Evolutionary conservation across 2,113 vertebrate species (phyloP).

Genomic region (Proterorhinus semilunaris): DNA sequence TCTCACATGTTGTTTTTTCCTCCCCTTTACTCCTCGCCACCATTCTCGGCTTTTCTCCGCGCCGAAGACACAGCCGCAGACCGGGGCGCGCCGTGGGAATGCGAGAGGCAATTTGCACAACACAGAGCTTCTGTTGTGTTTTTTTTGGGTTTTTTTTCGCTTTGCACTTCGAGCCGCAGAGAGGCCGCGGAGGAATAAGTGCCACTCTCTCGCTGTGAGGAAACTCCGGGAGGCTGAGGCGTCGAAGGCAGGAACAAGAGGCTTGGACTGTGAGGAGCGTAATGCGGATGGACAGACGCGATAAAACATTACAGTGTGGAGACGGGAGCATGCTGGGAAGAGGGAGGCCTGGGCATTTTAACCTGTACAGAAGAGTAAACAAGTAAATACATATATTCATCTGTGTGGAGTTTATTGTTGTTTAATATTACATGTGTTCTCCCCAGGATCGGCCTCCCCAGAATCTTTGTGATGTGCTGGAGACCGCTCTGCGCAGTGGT

Average conservation of each 20-base stretch:
- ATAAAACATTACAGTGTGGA: too few species aligned
- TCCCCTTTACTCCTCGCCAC: slow-evolving; percentile 21
- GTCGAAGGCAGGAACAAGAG: slow-evolving; percentile 33
- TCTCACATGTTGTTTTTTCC: slow-evolving; percentile 37
- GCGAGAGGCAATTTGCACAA: slow-evolving; percentile 65
- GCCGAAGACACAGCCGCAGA: slow-evolving; percentile 25
- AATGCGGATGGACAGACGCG: not conserved
- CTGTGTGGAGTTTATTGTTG: too few species aligned
- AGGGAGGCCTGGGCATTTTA: too few species aligned
- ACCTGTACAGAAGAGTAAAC: too few species aligned
- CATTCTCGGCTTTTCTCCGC: slow-evolving; percentile 17
- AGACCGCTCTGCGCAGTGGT: too few species aligned
- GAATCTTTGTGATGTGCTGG: too few species aligned
- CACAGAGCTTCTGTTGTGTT: slow-evolving; percentile 62
- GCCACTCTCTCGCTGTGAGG: slow-evolving; percentile 44
- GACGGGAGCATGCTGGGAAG: too few species aligned
- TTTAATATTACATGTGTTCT: too few species aligned
- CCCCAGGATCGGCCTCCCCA: too few species aligned
- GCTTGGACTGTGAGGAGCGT: not conserved
- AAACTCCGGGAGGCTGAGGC: slow-evolving; percentile 43
- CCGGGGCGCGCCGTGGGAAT: slow-evolving; percentile 32
- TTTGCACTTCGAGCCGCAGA: slow-evolving; percentile 36
- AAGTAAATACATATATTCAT: too few species aligned
- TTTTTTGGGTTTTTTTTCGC: not conserved
- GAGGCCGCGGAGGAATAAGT: slow-evolving; percentile 46